Evolutionary conservation across 2,888 invertebrate species (phyloP).

Genomic region (Clepsis dumicolana): DNA sequence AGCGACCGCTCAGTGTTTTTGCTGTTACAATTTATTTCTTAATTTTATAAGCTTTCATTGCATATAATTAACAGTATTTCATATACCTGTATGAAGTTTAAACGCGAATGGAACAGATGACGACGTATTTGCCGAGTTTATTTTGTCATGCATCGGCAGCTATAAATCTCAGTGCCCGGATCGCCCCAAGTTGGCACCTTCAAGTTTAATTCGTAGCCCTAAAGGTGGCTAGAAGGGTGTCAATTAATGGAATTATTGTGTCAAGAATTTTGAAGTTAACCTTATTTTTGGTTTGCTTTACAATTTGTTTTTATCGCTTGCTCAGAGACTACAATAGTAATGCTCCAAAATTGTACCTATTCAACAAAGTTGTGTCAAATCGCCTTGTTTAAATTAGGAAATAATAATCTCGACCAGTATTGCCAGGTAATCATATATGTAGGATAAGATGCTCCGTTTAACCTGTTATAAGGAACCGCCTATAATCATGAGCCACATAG

Average conservation of each 20-base stretch:
- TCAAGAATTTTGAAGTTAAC: too few relatives aligned
- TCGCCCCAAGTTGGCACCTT: too few relatives aligned
- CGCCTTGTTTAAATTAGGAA: slow-evolving; percentile 13
- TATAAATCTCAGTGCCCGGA: too few relatives aligned
- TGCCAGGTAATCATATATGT: slow-evolving; percentile 43
- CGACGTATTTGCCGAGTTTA: too few relatives aligned
- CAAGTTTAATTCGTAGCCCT: too few relatives aligned
- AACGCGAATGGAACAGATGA: not conserved
- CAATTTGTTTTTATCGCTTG: too few relatives aligned
- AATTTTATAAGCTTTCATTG: slow-evolving; percentile 13
- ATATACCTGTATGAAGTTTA: not conserved
- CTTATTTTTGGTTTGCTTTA: too few relatives aligned
- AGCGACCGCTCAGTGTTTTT: slow-evolving; percentile 65
- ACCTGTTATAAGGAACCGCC: slow-evolving; percentile 45
- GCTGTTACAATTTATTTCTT: slow-evolving; percentile 61
- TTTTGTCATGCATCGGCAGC: too few relatives aligned
- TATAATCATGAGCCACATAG: slow-evolving; percentile 48
- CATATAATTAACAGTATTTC: slow-evolving; percentile 5
- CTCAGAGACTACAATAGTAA: not conserved
- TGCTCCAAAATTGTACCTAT: not conserved
- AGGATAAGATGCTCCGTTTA: slow-evolving; percentile 41
- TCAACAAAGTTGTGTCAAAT: not conserved
- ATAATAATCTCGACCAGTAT: slow-evolving; percentile 43
- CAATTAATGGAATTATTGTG: too few relatives aligned
- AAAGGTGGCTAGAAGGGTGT: too few relatives aligned